These are phyloP conservation scores for Cerastoderma edule DNA, from an alignment of 2,888 invertebrate genomes.

Conservation along the genomic window DNA sequence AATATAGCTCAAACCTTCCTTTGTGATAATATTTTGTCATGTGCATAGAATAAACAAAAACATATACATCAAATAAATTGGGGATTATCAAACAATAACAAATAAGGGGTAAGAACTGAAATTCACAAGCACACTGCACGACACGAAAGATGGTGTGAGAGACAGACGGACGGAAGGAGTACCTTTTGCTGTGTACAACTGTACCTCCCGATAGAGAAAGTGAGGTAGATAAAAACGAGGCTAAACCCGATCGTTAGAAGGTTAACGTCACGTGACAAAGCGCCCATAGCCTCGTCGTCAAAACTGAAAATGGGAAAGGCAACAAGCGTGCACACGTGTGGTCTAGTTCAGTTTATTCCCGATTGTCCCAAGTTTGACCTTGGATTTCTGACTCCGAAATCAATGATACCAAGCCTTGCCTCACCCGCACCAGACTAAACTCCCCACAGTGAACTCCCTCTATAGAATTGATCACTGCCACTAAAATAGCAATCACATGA, in stretches of 20 bases:
- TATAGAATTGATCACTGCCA: too few species aligned
- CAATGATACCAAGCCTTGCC: not conserved
- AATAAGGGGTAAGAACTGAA: not conserved
- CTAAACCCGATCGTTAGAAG: constrained; percentile 88
- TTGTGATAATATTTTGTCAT: too few species aligned
- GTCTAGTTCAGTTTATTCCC: not conserved
- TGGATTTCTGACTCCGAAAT: not conserved
- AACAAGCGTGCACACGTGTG: constrained; percentile 1
- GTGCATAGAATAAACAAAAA: not conserved
- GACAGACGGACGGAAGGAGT: constrained; percentile 54
- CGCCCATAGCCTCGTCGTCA: constrained; percentile 71
- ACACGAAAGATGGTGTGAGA: too few species aligned
- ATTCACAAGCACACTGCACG: not conserved
- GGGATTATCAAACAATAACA: not conserved
- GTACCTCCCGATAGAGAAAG: constrained; percentile 89
- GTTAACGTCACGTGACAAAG: constrained; percentile 87
- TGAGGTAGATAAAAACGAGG: constrained; percentile 90
- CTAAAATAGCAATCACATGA: too few species aligned
- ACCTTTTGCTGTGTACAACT: constrained; percentile 91
- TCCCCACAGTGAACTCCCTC: not conserved
- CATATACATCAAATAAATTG: not conserved
- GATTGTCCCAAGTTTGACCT: not conserved
- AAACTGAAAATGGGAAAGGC: constrained; percentile 63
- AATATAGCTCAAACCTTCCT: too few species aligned
- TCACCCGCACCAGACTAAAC: not conserved